Base-by-base conservation (phyloP, 1,140 invertebrate species). In the Listronotus oregonensis region DNA sequence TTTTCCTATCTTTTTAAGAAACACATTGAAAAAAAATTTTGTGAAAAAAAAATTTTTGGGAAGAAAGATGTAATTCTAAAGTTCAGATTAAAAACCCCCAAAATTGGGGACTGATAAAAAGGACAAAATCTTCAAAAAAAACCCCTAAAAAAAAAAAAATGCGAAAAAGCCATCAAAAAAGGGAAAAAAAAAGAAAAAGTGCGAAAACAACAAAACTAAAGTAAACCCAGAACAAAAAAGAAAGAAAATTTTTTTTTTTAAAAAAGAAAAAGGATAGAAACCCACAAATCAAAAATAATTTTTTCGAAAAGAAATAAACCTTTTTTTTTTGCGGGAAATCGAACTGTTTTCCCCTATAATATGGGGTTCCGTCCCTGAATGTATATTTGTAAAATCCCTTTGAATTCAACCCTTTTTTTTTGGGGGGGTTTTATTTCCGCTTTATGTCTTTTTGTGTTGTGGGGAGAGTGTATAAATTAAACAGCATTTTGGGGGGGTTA, bases 221-320 rank as follows among this genome's bases (percentile, higher is more conserved):
- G 21, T 27, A 27, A 27, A 27, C 5, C 21, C 5, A 27, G 5
- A 1, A 27, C 21, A n/a, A 27, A 27, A 27, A 1, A 27, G 14
- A 59, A 47, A 46, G 57, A 59, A 6, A 47, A 47, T 8, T 27
- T 3, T 31, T 5, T 31, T 14, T 27, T 27, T n/a, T n/a, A n/a
- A n/a, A 27, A 63, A 54, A 63, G 27, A 49, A 63, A 52, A 63
- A 43, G 32, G 60, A 63, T 46, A 37, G 27, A 61, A 61, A 54
- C 59, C 14, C 11, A 54, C 54, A 63, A 63, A 54, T 14, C 21
- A 17, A 21, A 63, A 54, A 17, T 43, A 18, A 34, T 21, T 43
- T n/a, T n/a, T 43, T 10, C 10, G 15, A 6, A 17, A 43, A 43
- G 39, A 10, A 44, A 9, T 57, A 15, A 42, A 42, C n/a, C 34